Evolutionary conservation across 2,888 invertebrate genomes (phyloP), one percentile per base, ranked within the genome.

Genomic region (Phorcus lineatus): DNA sequence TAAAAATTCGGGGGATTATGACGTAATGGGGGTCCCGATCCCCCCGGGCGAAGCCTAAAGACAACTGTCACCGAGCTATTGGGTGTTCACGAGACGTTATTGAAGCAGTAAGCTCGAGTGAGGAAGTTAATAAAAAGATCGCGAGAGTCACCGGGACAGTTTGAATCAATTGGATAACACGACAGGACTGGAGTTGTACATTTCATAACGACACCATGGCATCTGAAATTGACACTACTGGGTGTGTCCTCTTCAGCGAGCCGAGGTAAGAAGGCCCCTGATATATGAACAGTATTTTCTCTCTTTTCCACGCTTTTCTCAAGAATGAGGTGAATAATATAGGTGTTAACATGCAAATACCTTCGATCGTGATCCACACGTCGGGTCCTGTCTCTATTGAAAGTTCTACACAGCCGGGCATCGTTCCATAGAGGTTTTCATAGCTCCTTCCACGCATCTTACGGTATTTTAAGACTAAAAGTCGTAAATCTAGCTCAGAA

Each of bases 401-500:
- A 22, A 16, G 62, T 36, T 36, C 28, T 17, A 70, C 36, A 36
- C 28, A 70, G 36, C 19, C 70, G 31, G 31, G 19, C 70, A 17
- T 36, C 36, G 70, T 19, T 70, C 31, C 16, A 36, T n/a, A 17
- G 31, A 28, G 40, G 36, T 36, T 31, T 70, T 31, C n/a, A 36
- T 57, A 19, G 24, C 24, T 57, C 57, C 9, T 57, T 57, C 40
- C 70, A 36, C 7, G 17, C 70, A n/a, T 70, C 31, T 70, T 6
- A 36, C 40, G 19, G 70, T 70, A 70, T 70, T 70, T 70, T 70
- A 19, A 36, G 70, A 70, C 31, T 70, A 70, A 70, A 70, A 70
- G 70, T 70, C 70, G 70, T 70, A 70, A 70, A 70, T 70, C 70
- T 70, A 70, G 70, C 70, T 36, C 36, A 70, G 70, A 70, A 70